Base-by-base conservation (phyloP, 1,140 invertebrate genomes). In the Brachionus rubens region DNA sequence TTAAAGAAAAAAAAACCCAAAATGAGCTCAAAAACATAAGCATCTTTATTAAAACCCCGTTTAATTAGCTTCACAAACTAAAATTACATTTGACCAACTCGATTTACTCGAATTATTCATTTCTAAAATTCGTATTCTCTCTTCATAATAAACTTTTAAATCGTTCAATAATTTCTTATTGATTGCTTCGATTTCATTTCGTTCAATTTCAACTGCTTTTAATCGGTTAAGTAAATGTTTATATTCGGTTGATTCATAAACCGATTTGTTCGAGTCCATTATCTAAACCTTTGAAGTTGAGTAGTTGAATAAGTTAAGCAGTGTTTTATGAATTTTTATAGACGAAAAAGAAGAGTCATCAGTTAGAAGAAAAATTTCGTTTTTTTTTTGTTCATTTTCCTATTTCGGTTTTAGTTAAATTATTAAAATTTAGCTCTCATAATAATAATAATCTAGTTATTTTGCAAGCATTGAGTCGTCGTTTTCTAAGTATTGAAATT, bases 41-140 rank as follows among this genome's bases (percentile, higher is more conserved):
- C 33, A 9, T 9, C 33, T 9, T 36, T 36, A 5, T 36, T 36
- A 36, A 36, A 36, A 9, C 33, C 33, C 33, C 33, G 9, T 48
- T 48, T 3, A n/a, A 2, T 59, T 36, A 40, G 19, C 16, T 59
- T 36, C 16, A 54, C 26, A 54, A n/a, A n/a, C n/a, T n/a, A 54
- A 28, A 21, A 14, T 40, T 65, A 65, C 59, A 43, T 65, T 65
- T 43, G 59, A 43, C 59, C 59, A 65, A 10, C 24, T 3, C 2
- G 9, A 9, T 43, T 43, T 41, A 21, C 40, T 65, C 24, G 36
- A 65, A 21, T 59, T 36, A 21, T 59, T 59, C 28, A 59, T 16
- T 65, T 65, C 59, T 41, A 65, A 41, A 12, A 43, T 41, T 43
- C 40, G 16, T n/a, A 65, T 65, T 65, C 40, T 41, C 28, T 65